Base-by-base conservation (phyloP, 2,888 invertebrate genomes). In the Rhamnusium bicolor region DNA sequence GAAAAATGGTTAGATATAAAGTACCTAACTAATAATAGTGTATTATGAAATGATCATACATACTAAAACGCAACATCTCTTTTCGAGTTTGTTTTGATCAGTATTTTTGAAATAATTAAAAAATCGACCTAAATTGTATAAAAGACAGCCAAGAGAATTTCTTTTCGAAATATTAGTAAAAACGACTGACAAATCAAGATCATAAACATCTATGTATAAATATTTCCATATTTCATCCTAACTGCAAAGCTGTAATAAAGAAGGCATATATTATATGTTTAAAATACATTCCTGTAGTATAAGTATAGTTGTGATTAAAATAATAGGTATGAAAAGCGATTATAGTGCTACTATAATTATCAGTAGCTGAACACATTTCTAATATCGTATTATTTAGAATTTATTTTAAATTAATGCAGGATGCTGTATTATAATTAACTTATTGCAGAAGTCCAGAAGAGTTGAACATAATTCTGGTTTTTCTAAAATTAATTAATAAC, bases 351-450 rank as follows among this genome's bases (percentile, higher is more conserved):
- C 51, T 18, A 46, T 73, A 46, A 75, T 75, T 75, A 75, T 71
- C 75, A 56, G 75, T 69, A 75, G 75, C 75, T 19, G 73, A 73
- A 75, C 68, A 75, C 62, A 62, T 71, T 71, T 69, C 60, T 75
- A 73, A 75, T 75, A 66, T 73, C 58, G 66, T 69, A 69, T 73
- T 51, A 73, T 75, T 75, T 71, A 67, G 61, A 65, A 68, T 71
- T 75, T 68, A 75, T 69, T 63, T 60, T 21, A 65, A 56, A 73
- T 73, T 71, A 71, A 49, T 73, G 68, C 73, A 75, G 73, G 73
- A 73, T 73, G 75, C 75, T 66, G 47, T 65, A 68, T 53, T 68
- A 18, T 60, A 60, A 71, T 71, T 12, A 21, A 47, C 18, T 32
- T 32, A 60, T 40, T 29, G 29, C 16, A 60, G 24, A 56, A 14